Conservation (phyloP, 1,140 invertebrate species). For the Zophobas atratus region DNA sequence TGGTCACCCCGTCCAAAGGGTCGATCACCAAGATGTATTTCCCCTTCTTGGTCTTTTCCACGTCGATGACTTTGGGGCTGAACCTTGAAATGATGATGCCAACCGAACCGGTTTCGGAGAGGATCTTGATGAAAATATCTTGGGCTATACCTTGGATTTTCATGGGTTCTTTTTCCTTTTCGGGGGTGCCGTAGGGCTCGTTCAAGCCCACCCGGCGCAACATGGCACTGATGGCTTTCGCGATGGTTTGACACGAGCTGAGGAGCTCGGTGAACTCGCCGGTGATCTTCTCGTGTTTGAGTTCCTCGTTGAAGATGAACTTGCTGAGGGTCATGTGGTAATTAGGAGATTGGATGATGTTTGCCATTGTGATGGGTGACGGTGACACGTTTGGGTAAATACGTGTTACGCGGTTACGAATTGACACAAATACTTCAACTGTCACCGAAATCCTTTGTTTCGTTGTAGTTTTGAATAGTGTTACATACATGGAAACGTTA, state of each 20-base stretch:
- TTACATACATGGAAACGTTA: too few species aligned
- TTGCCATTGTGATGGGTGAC: too few species aligned
- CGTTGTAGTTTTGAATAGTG: too few species aligned
- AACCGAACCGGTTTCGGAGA: slow-evolving; percentile 94
- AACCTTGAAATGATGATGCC: slow-evolving; percentile 97
- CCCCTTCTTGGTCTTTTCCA: slow-evolving; percentile 89
- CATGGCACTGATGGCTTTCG: slow-evolving; percentile 97
- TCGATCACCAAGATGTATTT: slow-evolving; percentile 99
- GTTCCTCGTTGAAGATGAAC: slow-evolving; percentile 94
- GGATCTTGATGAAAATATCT: slow-evolving; percentile 99
- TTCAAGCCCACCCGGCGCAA: slow-evolving; percentile 97
- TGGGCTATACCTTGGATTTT: slow-evolving; percentile 98
- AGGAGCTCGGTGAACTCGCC: slow-evolving; percentile 97
- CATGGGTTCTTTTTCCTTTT: slow-evolving; percentile 99
- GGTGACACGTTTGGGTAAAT: too few species aligned
- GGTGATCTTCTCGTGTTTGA: slow-evolving; percentile 87
- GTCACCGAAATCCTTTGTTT: too few species aligned
- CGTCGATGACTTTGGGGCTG: slow-evolving; percentile 91
- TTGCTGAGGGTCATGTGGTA: slow-evolving; percentile 90
- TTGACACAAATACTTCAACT: too few species aligned
- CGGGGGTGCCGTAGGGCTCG: slow-evolving; percentile 87
- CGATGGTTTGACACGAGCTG: slow-evolving; percentile 94
- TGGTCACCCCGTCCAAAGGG: slow-evolving; percentile 98
- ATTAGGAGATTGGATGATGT: too few species aligned
- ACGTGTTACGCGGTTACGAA: too few species aligned